Evolutionary conservation across 2,888 invertebrate species (phyloP).

Genomic region (Drosophila percnosoma): DNA sequence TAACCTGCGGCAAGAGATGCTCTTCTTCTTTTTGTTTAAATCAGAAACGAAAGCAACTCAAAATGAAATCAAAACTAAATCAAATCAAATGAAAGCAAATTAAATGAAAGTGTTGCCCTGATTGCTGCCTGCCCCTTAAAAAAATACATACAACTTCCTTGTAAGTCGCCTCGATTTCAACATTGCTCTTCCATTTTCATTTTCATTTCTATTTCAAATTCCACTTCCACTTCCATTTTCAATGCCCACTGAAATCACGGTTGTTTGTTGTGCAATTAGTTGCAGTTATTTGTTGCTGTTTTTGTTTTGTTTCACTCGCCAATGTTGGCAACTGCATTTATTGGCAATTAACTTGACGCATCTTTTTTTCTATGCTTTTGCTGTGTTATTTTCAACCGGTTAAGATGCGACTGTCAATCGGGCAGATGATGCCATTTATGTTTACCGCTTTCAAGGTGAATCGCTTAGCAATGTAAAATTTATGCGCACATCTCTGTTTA

Average conservation of each 20-base stretch:
- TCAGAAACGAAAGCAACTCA: conserved; percentile 60
- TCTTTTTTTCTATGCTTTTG: conserved; percentile 34
- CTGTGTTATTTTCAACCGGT: conserved; percentile 63
- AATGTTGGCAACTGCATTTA: conserved; percentile 30
- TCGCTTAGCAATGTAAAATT: conserved; percentile 54
- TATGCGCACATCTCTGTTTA: conserved; percentile 38
- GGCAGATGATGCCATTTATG: conserved; percentile 39
- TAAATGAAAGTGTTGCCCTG: conserved; percentile 62
- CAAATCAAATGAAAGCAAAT: conserved; percentile 44
- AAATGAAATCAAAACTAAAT: conserved; percentile 21
- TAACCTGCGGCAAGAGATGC: conserved; percentile 3
- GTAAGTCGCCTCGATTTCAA: conserved; percentile 11
- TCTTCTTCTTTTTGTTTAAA: neutral
- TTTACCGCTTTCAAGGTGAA: conserved; percentile 66
- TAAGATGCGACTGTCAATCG: conserved; percentile 52
- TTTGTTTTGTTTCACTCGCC: neutral
- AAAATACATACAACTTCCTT: conserved; percentile 26
- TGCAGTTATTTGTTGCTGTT: conserved; percentile 12
- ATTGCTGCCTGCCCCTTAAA: conserved; percentile 7
- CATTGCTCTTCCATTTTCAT: conserved; percentile 2
- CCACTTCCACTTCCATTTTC: conserved; percentile 26
- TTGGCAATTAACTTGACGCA: conserved; percentile 29
- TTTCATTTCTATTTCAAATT: conserved; percentile 14
- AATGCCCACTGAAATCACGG: conserved; percentile 37
- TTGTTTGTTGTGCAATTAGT: conserved; percentile 54